Evolutionary conservation across 2,888 invertebrate genomes (phyloP).

Genomic region (Ceramica pisi): DNA sequence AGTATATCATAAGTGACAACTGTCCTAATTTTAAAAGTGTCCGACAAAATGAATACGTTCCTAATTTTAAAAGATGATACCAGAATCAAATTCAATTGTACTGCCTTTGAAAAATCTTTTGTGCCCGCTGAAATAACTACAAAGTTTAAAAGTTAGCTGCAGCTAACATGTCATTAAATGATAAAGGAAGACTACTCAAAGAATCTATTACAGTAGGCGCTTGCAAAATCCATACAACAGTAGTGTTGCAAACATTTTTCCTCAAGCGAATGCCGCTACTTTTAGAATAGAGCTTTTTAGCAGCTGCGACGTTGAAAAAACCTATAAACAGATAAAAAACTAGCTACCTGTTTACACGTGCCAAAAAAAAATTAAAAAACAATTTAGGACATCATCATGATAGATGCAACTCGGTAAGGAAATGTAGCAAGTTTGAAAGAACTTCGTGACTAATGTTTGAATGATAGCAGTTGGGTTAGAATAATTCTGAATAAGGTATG

Average conservation of each 20-base stretch:
- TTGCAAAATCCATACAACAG: slow-evolving; percentile 28
- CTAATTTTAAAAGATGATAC: neutral
- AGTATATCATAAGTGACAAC: too few species aligned
- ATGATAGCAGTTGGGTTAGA: slow-evolving; percentile 6
- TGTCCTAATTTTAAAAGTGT: too few species aligned
- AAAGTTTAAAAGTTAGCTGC: too few species aligned
- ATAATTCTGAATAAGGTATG: slow-evolving; percentile 32
- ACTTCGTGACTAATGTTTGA: slow-evolving; percentile 32
- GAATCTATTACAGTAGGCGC: slow-evolving; percentile 35
- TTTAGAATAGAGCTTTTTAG: slow-evolving; percentile 57
- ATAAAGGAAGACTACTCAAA: slow-evolving; percentile 24
- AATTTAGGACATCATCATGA: slow-evolving; percentile 51
- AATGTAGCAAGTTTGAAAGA: slow-evolving; percentile 15
- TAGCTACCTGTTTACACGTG: slow-evolving; percentile 47
- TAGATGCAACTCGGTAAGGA: slow-evolving; percentile 38
- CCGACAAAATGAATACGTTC: neutral
- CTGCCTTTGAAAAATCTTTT: neutral
- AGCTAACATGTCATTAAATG: slow-evolving; percentile 24
- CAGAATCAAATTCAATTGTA: neutral
- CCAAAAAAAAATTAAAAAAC: slow-evolving; percentile 58
- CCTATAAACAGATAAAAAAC: slow-evolving; percentile 50
- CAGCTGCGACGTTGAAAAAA: slow-evolving; percentile 52
- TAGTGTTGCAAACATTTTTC: slow-evolving; percentile 64
- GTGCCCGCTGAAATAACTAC: neutral
- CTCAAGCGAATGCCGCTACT: slow-evolving; percentile 67